phyloP scores from a whole-genome alignment of 2,888 invertebrate genomes.

The Choristoneura rosaceana region DNA sequence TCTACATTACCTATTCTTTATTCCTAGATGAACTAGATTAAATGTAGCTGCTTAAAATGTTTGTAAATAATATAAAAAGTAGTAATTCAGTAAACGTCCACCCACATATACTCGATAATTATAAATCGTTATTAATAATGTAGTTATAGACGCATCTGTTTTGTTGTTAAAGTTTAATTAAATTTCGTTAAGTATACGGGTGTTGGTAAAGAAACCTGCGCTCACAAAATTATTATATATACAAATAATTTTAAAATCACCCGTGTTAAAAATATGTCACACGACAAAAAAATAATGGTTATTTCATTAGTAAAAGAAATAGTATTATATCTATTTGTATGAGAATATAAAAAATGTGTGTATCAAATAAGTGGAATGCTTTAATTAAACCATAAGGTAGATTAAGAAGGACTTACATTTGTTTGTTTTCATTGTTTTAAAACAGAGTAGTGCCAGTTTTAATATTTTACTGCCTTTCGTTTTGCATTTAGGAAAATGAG shows the following conservation, averaged over 20 bases:
- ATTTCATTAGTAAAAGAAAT: slow-evolving; percentile 36
- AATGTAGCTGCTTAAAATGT: slow-evolving; percentile 72
- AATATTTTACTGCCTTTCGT: slow-evolving; percentile 54
- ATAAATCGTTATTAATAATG: slow-evolving; percentile 57
- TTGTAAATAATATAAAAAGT: slow-evolving; percentile 78
- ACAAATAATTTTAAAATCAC: slow-evolving; percentile 43
- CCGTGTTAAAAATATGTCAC: slow-evolving; percentile 55
- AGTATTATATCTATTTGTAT: slow-evolving; percentile 44
- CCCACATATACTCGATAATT: slow-evolving; percentile 53
- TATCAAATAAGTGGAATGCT: slow-evolving; percentile 76
- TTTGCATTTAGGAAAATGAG: slow-evolving; percentile 63
- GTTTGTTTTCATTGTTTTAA: slow-evolving; percentile 50
- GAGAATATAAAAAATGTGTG: slow-evolving; percentile 54
- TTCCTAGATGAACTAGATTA: slow-evolving; percentile 31
- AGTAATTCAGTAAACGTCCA: slow-evolving; percentile 75
- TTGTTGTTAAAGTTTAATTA: slow-evolving; percentile 41
- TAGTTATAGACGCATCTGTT: slow-evolving; percentile 54
- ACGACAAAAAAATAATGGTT: slow-evolving; percentile 47
- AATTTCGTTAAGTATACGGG: slow-evolving; percentile 30
- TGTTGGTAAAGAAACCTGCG: slow-evolving; percentile 4
- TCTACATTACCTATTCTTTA: slow-evolving; percentile 14
- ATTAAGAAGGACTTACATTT: slow-evolving; percentile 58
- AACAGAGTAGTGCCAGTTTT: slow-evolving; percentile 71
- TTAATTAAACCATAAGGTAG: slow-evolving; percentile 83
- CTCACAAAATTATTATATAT: slow-evolving; percentile 41